Conservation (phyloP, 2,797 vertebrate species). For the Myotis myotis region DNA sequence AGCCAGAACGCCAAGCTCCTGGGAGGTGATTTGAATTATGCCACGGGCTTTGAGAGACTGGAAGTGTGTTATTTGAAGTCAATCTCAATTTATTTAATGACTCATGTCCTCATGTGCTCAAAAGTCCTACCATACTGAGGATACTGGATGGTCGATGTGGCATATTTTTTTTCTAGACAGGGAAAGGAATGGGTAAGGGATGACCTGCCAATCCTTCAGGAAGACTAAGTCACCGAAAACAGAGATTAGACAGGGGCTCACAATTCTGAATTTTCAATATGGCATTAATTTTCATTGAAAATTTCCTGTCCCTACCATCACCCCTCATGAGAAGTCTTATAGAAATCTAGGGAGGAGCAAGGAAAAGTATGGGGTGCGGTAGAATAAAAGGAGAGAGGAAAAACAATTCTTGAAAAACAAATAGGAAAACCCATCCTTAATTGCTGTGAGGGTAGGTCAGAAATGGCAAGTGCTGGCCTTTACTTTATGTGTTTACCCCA, state of each 20-base stretch:
- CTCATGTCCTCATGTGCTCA: background rate
- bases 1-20: conserved; percentile 17
- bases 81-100: conserved; percentile 42
- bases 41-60: conserved; percentile 18
- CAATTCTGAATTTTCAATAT: background rate
- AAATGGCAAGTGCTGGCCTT: conserved; percentile 19
- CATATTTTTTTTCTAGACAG: background rate
- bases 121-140: background rate
- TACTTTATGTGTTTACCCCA: conserved; percentile 36
- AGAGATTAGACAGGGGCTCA: background rate
- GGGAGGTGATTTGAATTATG: conserved; percentile 45
- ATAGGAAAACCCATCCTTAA: background rate
- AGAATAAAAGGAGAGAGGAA: background rate
- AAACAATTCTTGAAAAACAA: conserved; percentile 46
- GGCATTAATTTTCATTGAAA: background rate
- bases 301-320: background rate
- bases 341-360: conserved; percentile 15
- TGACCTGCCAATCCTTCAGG: background rate
- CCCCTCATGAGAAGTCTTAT: background rate
- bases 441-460: conserved; percentile 23
- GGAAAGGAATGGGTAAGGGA: background rate
- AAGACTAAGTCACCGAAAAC: background rate
- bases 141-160: background rate
- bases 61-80: conserved; percentile 8
- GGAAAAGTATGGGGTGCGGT: background rate